phyloP scores from a whole-genome alignment of 2,113 vertebrate genomes.

The Micronycteris hirsuta region DNA sequence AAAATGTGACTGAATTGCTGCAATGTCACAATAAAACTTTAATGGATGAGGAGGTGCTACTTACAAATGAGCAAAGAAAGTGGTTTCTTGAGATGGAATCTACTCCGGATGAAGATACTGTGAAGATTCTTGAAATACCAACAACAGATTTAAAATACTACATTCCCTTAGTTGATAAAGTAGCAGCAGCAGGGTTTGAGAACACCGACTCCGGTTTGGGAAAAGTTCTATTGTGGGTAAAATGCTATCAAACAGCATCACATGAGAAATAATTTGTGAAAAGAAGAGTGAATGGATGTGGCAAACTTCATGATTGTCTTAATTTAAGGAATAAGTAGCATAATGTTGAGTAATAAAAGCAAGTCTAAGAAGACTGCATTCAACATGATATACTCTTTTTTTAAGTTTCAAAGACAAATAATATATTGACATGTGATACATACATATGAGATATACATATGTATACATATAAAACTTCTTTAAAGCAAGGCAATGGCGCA shows the following conservation, averaged over 20 bases:
- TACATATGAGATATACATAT: not conserved
- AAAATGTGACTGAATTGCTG: not conserved
- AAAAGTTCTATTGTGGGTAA: not conserved
- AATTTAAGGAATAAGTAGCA: not conserved
- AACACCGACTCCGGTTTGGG: not conserved
- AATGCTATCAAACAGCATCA: not conserved
- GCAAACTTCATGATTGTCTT: not conserved
- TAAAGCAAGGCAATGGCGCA: not conserved
- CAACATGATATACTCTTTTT: not conserved
- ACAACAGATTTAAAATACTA: not conserved
- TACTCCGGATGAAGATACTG: not conserved
- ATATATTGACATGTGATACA: not conserved
- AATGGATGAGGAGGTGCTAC: not conserved
- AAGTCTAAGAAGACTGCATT: not conserved
- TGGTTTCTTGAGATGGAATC: not conserved
- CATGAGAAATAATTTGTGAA: not conserved
- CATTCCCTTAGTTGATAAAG: not conserved
- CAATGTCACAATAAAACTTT: not conserved
- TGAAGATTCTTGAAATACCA: not conserved
- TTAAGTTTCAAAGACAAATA: conserved; percentile 28
- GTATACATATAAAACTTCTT: not conserved
- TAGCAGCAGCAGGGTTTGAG: not conserved
- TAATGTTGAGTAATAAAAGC: not conserved
- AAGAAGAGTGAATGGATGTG: not conserved
- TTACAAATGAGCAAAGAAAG: not conserved